Evolutionary conservation across 2,888 invertebrate genomes (phyloP), one percentile per base, ranked within the genome.

Genomic region (Euproctis similis): DNA sequence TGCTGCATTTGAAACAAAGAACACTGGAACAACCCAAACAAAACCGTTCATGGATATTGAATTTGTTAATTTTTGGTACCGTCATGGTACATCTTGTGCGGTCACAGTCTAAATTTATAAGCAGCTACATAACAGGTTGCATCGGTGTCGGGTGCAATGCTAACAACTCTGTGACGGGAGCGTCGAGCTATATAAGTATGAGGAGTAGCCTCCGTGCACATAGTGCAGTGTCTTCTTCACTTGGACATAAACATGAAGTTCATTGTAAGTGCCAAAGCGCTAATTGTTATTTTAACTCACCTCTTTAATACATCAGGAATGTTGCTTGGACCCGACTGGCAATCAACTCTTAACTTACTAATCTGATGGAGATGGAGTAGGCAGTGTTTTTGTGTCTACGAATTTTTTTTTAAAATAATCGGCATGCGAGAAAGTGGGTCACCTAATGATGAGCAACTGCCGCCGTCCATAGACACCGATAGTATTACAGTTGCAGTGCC

Each of bases 211-310:
- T 8, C 7, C 25, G 12, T 26, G 46, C 54, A 52, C 44, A 59
- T 51, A 41, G 31, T 30, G 32, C 34, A 21, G 44, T 38, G 31
- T 46, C 39, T 36, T 46, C 30, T 17, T 27, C 30, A 24, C 20
- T 29, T 26, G 26, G 26, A 29, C 23, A 6, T 24, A 27, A 34
- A 52, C 43, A 74, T 75, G 74, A 72, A 69, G 59, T 50, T 58
- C 30, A 43, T 67, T 31, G 74, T 75, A 51, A 75, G 74, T 71
- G 30, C n/a, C n/a, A 11, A 51, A 75, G 74, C 71, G 30, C n/a
- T 9, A 11, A 17, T 2, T 32, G 19, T 26, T 20, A 7, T 21
- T 21, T 21, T 21, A 21, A 11, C 10, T 21, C 4, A 21, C 2
- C 16, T 27, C 11, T 6, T 12, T 12, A 12, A 23, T 6, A 14